Percentiles rank a stretch among this genome's conserved stretches.
Conservation (phyloP, 2,113 vertebrate genomes). For the Archilochus colubris region DNA sequence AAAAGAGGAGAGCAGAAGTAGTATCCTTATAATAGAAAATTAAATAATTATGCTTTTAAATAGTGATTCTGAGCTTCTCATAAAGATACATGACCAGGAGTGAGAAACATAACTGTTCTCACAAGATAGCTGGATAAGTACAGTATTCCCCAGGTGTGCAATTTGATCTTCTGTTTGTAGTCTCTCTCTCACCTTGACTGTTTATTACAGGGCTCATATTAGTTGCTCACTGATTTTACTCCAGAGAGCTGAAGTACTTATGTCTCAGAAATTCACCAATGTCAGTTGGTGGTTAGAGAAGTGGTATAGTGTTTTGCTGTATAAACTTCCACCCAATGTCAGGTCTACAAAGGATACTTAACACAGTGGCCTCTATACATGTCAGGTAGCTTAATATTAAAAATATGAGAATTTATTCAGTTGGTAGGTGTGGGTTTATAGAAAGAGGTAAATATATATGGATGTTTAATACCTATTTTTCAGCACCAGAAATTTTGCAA, state of each 20-base stretch:
- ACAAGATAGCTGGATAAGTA: background rate
- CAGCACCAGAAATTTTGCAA: background rate
- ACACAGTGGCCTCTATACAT: background rate
- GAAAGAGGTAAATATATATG: background rate
- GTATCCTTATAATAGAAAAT: background rate
- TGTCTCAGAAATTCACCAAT: constrained; percentile 48
- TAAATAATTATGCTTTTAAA: constrained; percentile 9
- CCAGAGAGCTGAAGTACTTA: constrained; percentile 73
- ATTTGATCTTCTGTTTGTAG: constrained; percentile 72
- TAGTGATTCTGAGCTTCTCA: background rate
- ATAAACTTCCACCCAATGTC: constrained; percentile 21
- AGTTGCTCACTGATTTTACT: constrained; percentile 75
- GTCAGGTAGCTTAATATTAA: background rate
- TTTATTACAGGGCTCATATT: constrained; percentile 77
- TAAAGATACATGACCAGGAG: background rate
- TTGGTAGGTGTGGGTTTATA: background rate
- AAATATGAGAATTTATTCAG: background rate
- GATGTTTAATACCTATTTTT: background rate
- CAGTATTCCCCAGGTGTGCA: constrained; percentile 60
- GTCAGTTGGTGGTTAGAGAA: constrained; percentile 63
- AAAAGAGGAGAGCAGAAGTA: background rate
- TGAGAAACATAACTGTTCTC: constrained; percentile 10
- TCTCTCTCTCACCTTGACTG: constrained; percentile 69
- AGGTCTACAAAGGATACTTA: background rate
- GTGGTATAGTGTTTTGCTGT: constrained; percentile 20